These are phyloP conservation scores for Psilopogon haemacephalus DNA, from an alignment of 2,113 vertebrate genomes.

Conservation along the genomic window DNA sequence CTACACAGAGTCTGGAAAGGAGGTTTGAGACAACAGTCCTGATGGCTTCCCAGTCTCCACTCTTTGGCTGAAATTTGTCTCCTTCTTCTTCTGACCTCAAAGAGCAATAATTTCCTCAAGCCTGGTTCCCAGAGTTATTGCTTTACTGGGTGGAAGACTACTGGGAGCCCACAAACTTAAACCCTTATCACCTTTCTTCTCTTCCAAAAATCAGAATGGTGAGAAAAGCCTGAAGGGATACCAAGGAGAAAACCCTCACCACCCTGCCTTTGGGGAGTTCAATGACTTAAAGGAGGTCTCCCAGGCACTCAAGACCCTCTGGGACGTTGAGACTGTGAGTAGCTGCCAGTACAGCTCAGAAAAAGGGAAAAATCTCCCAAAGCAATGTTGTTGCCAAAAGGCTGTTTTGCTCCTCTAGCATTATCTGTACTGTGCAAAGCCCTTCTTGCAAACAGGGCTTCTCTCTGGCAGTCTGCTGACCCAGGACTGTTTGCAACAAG, in stretches of 20 bases:
- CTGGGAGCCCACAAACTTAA: neutral
- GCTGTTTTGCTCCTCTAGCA: neutral
- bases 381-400: neutral
- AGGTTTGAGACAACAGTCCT: neutral
- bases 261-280: neutral
- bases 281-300: neutral
- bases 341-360: neutral
- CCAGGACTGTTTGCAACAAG: neutral
- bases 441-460: neutral
- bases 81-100: neutral
- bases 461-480: neutral
- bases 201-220: slow-evolving; percentile 12
- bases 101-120: neutral
- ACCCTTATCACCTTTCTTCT: neutral
- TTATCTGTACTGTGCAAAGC: neutral
- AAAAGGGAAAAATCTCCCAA: neutral
- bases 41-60: neutral
- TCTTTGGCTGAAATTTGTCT: neutral
- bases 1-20: neutral
- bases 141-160: neutral
- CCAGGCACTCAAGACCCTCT: slow-evolving; percentile 39
- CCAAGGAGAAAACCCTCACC: neutral
- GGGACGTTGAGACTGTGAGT: slow-evolving; percentile 57
- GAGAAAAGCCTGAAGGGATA: neutral
- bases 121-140: neutral